A percentile compares a stretch with the other conserved stretches of the same genome.
phyloP scores from a whole-genome alignment of 2,113 vertebrate genomes.

The Chaetorhynchus papuensis region DNA sequence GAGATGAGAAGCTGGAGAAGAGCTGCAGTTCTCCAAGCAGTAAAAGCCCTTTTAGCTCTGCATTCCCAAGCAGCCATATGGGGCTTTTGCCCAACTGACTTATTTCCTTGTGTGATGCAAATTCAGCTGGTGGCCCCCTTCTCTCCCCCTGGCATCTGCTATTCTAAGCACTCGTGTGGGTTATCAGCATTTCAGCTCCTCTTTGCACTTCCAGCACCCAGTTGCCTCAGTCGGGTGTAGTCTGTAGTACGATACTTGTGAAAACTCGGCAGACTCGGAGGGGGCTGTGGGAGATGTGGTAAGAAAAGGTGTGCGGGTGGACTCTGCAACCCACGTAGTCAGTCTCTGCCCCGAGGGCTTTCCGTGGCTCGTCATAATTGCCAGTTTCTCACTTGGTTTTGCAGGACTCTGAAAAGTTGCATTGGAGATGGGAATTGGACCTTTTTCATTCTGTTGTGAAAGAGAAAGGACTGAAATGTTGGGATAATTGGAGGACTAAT shows the following conservation, averaged over 20 bases:
- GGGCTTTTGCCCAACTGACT: neutral
- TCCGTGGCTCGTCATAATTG: rapidly evolving
- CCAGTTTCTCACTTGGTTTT: neutral
- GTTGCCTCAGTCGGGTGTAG: neutral
- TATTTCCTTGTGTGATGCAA: neutral
- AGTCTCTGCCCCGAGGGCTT: neutral
- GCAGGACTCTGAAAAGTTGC: neutral
- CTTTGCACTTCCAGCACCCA: neutral
- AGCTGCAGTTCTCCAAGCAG: neutral
- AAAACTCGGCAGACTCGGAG: neutral
- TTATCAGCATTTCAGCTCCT: slow-evolving; percentile 29
- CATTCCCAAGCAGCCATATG: neutral
- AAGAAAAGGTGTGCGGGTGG: neutral
- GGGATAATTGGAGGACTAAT: neutral
- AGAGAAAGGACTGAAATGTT: neutral
- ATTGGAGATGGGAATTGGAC: neutral
- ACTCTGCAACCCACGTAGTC: neutral
- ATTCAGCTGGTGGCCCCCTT: slow-evolving; percentile 14
- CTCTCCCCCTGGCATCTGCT: neutral
- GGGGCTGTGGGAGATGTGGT: neutral
- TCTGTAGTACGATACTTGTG: neutral
- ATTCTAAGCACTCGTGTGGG: neutral
- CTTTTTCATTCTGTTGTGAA: neutral
- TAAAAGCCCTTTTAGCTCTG: neutral
- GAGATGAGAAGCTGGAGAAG: neutral